phyloP scores from a whole-genome alignment of 2,797 vertebrate species.

The Channa striata region DNA sequence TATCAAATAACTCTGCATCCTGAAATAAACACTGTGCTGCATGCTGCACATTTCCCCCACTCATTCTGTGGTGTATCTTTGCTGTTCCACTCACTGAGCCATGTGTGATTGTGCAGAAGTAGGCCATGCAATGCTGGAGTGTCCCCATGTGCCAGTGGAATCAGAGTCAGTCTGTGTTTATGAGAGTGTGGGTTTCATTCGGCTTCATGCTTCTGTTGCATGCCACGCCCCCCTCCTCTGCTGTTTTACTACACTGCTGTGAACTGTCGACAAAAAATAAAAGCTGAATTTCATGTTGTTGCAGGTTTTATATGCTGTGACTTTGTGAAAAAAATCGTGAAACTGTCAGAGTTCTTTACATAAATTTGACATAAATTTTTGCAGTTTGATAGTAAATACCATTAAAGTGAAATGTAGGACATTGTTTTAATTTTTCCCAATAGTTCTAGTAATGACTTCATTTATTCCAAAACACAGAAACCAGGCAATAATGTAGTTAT shows the following conservation, averaged over 20 bases:
- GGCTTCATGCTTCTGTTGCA: conserved; percentile 50
- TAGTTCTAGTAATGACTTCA: not conserved
- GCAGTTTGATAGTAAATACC: not conserved
- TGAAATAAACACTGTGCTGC: conserved; percentile 29
- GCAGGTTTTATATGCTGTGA: not conserved
- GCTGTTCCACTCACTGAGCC: conserved; percentile 33
- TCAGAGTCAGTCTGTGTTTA: conserved; percentile 49
- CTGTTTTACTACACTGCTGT: conserved; percentile 7
- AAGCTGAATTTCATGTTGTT: not conserved
- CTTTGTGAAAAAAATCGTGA: not conserved
- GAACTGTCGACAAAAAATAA: conserved; percentile 13
- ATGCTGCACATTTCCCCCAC: conserved; percentile 19
- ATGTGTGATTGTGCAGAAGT: conserved; percentile 47
- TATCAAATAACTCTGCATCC: conserved; percentile 16
- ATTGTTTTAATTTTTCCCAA: not conserved
- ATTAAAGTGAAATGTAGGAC: not conserved
- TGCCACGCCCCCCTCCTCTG: conserved; percentile 49
- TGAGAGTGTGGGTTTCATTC: conserved; percentile 37
- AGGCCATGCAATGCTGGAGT: conserved; percentile 47
- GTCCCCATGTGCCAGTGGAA: conserved; percentile 50
- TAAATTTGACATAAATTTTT: not conserved
- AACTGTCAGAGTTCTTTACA: not conserved
- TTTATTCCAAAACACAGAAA: conserved; percentile 1
- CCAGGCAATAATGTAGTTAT: not conserved
- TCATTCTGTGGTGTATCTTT: conserved; percentile 4